Percentiles rank a stretch among this genome's conserved stretches.
Evolutionary conservation across 2,888 invertebrate species (phyloP).

Genomic region (Frankliniella intonsa): DNA sequence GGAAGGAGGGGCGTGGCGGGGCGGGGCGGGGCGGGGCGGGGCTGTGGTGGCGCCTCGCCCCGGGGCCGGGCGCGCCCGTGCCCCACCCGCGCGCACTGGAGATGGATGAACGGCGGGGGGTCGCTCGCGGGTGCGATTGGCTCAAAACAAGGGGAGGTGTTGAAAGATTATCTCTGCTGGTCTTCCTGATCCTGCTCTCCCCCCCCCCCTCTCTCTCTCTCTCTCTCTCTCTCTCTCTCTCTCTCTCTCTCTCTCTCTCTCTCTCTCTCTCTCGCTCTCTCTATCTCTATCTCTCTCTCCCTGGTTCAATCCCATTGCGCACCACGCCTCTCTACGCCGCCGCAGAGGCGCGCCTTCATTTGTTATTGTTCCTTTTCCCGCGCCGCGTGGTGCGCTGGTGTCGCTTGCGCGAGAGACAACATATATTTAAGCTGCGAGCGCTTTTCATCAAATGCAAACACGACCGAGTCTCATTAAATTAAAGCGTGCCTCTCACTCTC

Average conservation of each 20-base stretch:
- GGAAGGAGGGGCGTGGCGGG: slow-evolving; percentile 30
- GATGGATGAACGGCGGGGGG: slow-evolving; percentile 39
- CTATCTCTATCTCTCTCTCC: neutral
- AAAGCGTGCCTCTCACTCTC: slow-evolving; percentile 9
- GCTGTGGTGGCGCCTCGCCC: too few relatives aligned
- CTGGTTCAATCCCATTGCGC: neutral
- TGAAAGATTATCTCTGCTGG: slow-evolving; percentile 11
- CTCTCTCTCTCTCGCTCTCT: neutral
- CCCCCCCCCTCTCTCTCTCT: neutral
- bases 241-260: neutral
- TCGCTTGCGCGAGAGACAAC: slow-evolving; percentile 12
- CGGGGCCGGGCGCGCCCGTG: too few relatives aligned
- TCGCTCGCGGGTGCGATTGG: slow-evolving; percentile 32
- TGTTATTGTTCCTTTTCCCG: neutral
- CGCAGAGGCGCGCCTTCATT: too few relatives aligned
- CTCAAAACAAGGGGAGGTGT: slow-evolving; percentile 24
- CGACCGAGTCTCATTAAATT: slow-evolving; percentile 18
- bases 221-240: neutral
- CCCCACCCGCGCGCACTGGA: neutral
- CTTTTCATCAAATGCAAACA: slow-evolving; percentile 27
- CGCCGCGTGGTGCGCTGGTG: neutral
- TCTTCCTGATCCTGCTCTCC: neutral
- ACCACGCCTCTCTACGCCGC: neutral
- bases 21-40: slow-evolving; percentile 10
- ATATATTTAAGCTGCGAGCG: slow-evolving; percentile 28